These are phyloP conservation scores for Remorina albescens DNA, from an alignment of 2,797 vertebrate genomes.

Conservation along the genomic window DNA sequence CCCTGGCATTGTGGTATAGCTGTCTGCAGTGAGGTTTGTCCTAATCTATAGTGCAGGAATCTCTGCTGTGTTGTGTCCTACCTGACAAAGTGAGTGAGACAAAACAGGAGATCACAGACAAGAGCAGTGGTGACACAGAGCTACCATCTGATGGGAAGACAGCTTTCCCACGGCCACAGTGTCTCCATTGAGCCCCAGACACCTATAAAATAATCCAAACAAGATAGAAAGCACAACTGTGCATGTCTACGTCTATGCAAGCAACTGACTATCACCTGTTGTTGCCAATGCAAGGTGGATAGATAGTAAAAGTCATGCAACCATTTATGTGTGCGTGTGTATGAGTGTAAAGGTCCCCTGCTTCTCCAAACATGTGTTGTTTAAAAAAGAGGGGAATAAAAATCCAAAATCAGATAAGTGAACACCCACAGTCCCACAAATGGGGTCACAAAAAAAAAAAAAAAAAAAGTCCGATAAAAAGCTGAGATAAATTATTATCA, in stretches of 20 bases:
- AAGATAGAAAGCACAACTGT: constrained; percentile 62
- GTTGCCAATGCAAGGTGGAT: constrained; percentile 45
- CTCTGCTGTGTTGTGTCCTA: constrained; percentile 46
- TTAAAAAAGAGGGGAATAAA: constrained; percentile 51
- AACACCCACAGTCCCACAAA: constrained; percentile 56
- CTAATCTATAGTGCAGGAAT: constrained; percentile 52
- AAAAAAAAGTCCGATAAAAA: constrained; percentile 55
- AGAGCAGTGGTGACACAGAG: constrained; percentile 65
- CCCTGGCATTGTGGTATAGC: not conserved
- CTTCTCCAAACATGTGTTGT: constrained; percentile 55
- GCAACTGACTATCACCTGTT: constrained; percentile 52
- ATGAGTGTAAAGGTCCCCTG: constrained; percentile 31
- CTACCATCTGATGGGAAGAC: constrained; percentile 71
- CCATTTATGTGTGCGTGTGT: constrained; percentile 8
- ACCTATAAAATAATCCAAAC: constrained; percentile 74
- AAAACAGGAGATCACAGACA: constrained; percentile 83
- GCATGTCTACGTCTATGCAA: constrained; percentile 40
- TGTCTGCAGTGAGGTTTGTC: constrained; percentile 14
- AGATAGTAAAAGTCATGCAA: constrained; percentile 18
- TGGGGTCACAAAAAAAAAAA: constrained; percentile 40
- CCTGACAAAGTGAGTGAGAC: constrained; percentile 78
- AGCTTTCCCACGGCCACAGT: constrained; percentile 78
- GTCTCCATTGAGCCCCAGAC: constrained; percentile 76
- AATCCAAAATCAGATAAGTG: constrained; percentile 65
- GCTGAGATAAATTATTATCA: constrained; percentile 74